Percentiles rank a stretch among this genome's conserved stretches.
These are phyloP conservation scores for Camponotus fellah DNA, from an alignment of 2,888 invertebrate species.

Conservation along the genomic window DNA sequence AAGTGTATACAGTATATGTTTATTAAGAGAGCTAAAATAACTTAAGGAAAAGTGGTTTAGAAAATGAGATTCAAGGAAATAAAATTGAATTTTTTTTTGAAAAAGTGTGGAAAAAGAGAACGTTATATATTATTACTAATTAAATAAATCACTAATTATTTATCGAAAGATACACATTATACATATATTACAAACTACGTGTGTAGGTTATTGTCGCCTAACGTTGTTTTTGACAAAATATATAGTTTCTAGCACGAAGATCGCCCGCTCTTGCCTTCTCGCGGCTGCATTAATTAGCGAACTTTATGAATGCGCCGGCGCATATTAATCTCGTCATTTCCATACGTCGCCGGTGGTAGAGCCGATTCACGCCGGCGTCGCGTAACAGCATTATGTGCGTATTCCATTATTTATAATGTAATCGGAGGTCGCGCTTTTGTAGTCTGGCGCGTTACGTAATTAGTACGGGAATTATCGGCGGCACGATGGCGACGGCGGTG, in stretches of 20 bases:
- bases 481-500: conserved; percentile 44
- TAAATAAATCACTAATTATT: not conserved
- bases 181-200: not conserved
- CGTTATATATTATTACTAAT: conserved; percentile 11
- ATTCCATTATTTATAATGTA: conserved; percentile 58
- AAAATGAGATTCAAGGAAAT: not conserved
- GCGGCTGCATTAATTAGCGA: conserved; percentile 54
- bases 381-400: conserved; percentile 52
- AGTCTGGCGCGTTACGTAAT: conserved; percentile 56
- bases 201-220: conserved; percentile 11
- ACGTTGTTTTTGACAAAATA: conserved; percentile 25
- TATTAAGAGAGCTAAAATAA: not conserved
- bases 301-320: conserved; percentile 54
- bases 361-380: conserved; percentile 51
- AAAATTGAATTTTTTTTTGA: not conserved
- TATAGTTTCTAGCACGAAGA: conserved; percentile 34
- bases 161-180: conserved; percentile 11
- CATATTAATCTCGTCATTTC: conserved; percentile 56
- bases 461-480: conserved; percentile 51
- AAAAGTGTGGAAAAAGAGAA: not conserved
- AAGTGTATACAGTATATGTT: not conserved
- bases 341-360: conserved; percentile 49
- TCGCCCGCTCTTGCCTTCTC: conserved; percentile 48
- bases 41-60: not conserved
- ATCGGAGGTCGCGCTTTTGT: conserved; percentile 54